These are phyloP conservation scores for Scaeva pyrastri DNA, from an alignment of 2,888 invertebrate species.

Conservation along the genomic window DNA sequence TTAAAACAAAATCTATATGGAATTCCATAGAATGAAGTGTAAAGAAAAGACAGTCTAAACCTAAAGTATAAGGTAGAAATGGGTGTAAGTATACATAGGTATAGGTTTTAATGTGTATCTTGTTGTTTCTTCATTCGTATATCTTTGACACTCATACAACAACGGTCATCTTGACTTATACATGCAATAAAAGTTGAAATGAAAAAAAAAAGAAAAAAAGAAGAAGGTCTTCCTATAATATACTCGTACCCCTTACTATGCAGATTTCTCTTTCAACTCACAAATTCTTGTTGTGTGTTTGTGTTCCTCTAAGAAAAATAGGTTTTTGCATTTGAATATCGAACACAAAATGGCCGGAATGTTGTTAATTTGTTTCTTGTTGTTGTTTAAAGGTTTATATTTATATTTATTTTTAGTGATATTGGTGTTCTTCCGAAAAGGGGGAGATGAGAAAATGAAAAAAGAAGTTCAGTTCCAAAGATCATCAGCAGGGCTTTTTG, in stretches of 20 bases:
- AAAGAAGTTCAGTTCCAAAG: constrained; percentile 6
- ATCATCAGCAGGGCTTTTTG: constrained; percentile 25
- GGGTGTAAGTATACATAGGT: not conserved
- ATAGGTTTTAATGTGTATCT: not conserved
- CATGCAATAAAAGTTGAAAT: not conserved
- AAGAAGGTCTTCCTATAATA: constrained; percentile 12
- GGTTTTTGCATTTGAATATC: constrained; percentile 66
- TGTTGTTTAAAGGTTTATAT: constrained; percentile 24
- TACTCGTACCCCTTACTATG: constrained; percentile 4
- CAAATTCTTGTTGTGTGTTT: constrained; percentile 40
- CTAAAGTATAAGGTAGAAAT: constrained; percentile 12
- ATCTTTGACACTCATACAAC: constrained; percentile 15
- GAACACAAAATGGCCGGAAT: constrained; percentile 69
- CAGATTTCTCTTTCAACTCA: constrained; percentile 63
- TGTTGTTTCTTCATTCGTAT: constrained; percentile 23
- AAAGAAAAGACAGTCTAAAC: constrained; percentile 45
- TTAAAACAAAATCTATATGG: constrained; percentile 38
- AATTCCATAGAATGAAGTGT: constrained; percentile 53
- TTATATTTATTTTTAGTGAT: constrained; percentile 32
- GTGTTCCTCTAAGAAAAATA: constrained; percentile 62
- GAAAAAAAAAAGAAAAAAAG: too few species aligned
- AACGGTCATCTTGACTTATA: constrained; percentile 43
- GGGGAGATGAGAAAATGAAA: constrained; percentile 9
- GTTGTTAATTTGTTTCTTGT: constrained; percentile 38
- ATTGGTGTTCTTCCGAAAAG: constrained; percentile 8